Evolutionary conservation across 2,797 vertebrate genomes (phyloP), one percentile per base, ranked within the genome.

Genomic region (Australoheros facetus): DNA sequence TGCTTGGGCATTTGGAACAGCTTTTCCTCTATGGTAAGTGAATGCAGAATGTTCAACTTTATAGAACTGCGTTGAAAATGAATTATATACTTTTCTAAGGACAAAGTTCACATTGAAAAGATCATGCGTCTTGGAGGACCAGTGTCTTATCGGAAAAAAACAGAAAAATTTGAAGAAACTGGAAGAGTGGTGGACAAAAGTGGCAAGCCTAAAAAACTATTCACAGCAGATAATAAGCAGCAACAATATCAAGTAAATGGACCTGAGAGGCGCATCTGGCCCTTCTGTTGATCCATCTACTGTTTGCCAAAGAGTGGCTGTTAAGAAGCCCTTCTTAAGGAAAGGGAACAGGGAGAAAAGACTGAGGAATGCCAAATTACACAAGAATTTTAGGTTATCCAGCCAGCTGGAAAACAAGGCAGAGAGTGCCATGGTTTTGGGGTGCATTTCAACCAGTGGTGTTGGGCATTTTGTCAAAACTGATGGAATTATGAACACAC

Each of bases 1-100:
- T 76, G 53, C 56, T 58, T 69, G 28, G 10, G 76, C 53, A 76
- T 62, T 80, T 81, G 60, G 62, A 80, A 84, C 32, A 12, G 78
- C 62, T 73, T 77, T 72, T 54, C 51, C 23, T 90, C 23, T 11
- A 10, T 92, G 84, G 91, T 79, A 59, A 92, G 91, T 91, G 87
- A 71, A 77, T 54, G 14, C 79, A 81, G 75, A 79, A 73, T 81
- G 77, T 64, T 66, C 71, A 73, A 81, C 81, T 79, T 88, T 89
- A 90, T 87, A 84, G 80, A 92, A 70, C 54, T 39, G 26, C 42
- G 48, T 55, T 10, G 73, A 84, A 87, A 87, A 93, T 54, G 34
- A 89, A 90, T 92, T 70, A 37, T 60, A 77, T 84, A 84, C 62
- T 45, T 86, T 83, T 78, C 9, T 81, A 76, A 81, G 59, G 69